phyloP scores from a whole-genome alignment of 2,113 vertebrate species.

The Eptesicus fuscus region DNA sequence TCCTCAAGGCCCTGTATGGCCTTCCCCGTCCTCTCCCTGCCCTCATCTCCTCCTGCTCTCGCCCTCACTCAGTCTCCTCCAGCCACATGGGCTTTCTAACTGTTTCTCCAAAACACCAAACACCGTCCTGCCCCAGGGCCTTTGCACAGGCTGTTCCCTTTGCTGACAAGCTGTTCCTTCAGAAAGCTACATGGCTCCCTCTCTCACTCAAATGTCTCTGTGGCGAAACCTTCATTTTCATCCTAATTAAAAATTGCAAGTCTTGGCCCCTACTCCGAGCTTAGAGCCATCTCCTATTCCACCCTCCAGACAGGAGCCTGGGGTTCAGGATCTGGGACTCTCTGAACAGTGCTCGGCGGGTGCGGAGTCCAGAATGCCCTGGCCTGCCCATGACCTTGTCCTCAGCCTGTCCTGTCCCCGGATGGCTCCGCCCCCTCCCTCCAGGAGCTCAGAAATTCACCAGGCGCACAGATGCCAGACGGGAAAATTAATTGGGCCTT shows the following conservation, averaged over 20 bases:
- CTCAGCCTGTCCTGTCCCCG: constrained; percentile 28
- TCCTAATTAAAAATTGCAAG: not conserved
- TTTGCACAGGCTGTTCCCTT: not conserved
- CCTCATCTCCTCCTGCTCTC: not conserved
- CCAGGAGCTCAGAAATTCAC: constrained; percentile 8
- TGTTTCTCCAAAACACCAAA: rapidly evolving
- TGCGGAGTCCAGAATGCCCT: not conserved
- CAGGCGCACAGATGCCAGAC: constrained; percentile 44
- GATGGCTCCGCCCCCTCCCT: not conserved
- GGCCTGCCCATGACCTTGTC: constrained; percentile 51
- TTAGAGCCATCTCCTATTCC: not conserved
- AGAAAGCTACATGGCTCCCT: not conserved
- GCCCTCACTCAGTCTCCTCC: not conserved
- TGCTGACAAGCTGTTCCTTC: not conserved
- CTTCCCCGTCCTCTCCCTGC: rapidly evolving
- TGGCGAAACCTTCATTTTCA: not conserved
- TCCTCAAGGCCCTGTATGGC: not conserved
- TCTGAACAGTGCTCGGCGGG: not conserved
- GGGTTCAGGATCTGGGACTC: not conserved
- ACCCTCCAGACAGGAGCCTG: not conserved
- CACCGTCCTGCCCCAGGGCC: not conserved
- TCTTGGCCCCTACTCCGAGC: not conserved
- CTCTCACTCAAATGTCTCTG: not conserved
- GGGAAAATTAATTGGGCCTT: constrained; percentile 58
- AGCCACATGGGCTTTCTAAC: not conserved